Evolutionary conservation across 2,888 invertebrate genomes (phyloP), one percentile per base, ranked within the genome.

Genomic region (Molanna angustata): DNA sequence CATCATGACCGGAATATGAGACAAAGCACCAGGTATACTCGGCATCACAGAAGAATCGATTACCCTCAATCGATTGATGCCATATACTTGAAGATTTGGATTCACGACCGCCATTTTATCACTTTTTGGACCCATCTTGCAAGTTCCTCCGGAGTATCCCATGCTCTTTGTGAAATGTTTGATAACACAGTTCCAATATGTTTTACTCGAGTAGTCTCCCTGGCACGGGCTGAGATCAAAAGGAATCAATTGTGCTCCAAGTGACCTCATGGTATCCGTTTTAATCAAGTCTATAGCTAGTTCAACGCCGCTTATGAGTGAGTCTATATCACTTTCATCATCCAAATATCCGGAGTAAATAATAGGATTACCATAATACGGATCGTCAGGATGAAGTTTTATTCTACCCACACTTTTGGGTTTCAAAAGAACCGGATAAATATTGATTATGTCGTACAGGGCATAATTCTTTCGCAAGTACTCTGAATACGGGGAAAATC

Each of bases 31-130:
- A 0, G 71, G 73, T 56, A 76, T 74, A 17, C 70, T 68, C 0
- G 76, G 76, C 76, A 76, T 75, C 4, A 76, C 69, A 13, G 76
- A 76, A 41, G 76, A 71, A 54, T 76, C 76, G 39, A 73, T 66
- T 37, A 76, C 72, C 57, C 76, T 66, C 11, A 76, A 64, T 4
- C 75, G 71, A 65, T 76, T 75, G 18, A 76, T 62, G 4, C 73
- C 75, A 52, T 76, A 74, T 14, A 76, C 69, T 60, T 68, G 67
- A 19, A 76, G 59, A 57, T 73, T 66, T 46, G 66, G 71, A 59
- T 74, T 69, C 2, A 76, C 76, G 1, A 76, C 76, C 20, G 76
- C 74, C 47, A 65, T 37, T 14, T 9, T 62, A 11, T 72, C 71
- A 21, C 61, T 66, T 55, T 74, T 74, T 31, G 64, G 68, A 16